Conservation (phyloP, 1,140 invertebrate genomes). For the Thaumatotibia leucotreta region DNA sequence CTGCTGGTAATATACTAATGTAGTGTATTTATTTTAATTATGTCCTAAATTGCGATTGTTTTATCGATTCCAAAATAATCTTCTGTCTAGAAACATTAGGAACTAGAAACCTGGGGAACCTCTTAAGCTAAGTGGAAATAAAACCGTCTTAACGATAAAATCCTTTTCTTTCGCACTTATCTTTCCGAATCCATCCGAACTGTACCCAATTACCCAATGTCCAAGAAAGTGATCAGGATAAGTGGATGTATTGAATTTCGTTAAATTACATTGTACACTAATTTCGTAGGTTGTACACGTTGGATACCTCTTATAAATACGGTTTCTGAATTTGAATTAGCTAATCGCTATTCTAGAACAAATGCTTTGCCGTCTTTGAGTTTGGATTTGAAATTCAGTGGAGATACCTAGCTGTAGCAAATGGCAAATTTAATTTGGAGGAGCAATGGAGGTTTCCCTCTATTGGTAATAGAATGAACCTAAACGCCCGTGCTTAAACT, state of each 20-base stretch:
- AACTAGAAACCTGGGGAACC: background rate
- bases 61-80: too few relatives aligned
- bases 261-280: conserved; percentile 7
- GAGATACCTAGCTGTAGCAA: background rate
- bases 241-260: conserved; percentile 6
- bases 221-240: conserved; percentile 7
- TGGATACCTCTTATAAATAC: background rate
- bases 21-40: too few relatives aligned
- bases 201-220: conserved; percentile 1
- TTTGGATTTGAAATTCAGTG: background rate
- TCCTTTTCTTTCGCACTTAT: background rate
- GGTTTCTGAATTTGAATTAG: background rate
- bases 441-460: too few relatives aligned
- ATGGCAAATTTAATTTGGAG: background rate
- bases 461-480: background rate
- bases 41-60: too few relatives aligned
- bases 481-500: background rate
- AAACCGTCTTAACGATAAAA: background rate
- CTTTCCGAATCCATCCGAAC: background rate
- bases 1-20: too few relatives aligned
- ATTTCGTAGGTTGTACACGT: background rate
- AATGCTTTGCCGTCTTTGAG: background rate
- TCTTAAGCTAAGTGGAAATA: background rate
- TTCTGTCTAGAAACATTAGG: background rate
- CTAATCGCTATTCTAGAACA: background rate